Base-by-base conservation (phyloP, 2,888 invertebrate genomes). In the Agrotis ipsilon region DNA sequence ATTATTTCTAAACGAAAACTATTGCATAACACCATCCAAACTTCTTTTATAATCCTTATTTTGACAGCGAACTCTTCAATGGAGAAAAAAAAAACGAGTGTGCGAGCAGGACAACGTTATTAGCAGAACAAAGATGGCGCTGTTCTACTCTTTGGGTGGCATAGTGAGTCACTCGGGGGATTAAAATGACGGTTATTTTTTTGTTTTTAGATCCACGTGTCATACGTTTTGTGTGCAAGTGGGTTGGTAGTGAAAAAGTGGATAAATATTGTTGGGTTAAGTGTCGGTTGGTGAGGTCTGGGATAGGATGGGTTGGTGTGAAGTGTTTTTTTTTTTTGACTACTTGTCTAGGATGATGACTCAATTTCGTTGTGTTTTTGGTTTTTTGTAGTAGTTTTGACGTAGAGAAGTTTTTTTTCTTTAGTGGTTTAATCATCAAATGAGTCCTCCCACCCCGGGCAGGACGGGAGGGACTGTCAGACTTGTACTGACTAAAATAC, bases 1-100 rank as follows among this genome's bases (percentile, higher is more conserved):
- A 39, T 39, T 39, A 11, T 39, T 39, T 39, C 39, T 39, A 39
- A 39, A 9, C 0, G 11, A 39, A 39, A 39, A 39, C 9, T 55
- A 19, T 69, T 68, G 92, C 93, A 95, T 95, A 90, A 93, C 48
- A 16, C 88, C 84, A 81, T 94, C 92, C 95, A 92, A 93, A 92
- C 88, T 72, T 88, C 92, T 95, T 93, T 94, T 94, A 95, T 95
- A 95, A 96, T 95, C 94, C 94, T 96, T 96, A 96, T 96, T 96
- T 96, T 96, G 96, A 96, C 96, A 96, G 94, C 93, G 91, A 93
- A 93, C 93, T 93, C 91, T 93, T 94, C 94, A 95, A 94, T 94
- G 93, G 90, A 91, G 89, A 91, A 91, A 94, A 94, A 94, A 94
- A 94, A 94, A 92, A 81, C 3, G 11, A 70, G 58, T 69, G 84